phyloP scores from a whole-genome alignment of 2,113 vertebrate genomes.

The Meleagris gallopavo region DNA sequence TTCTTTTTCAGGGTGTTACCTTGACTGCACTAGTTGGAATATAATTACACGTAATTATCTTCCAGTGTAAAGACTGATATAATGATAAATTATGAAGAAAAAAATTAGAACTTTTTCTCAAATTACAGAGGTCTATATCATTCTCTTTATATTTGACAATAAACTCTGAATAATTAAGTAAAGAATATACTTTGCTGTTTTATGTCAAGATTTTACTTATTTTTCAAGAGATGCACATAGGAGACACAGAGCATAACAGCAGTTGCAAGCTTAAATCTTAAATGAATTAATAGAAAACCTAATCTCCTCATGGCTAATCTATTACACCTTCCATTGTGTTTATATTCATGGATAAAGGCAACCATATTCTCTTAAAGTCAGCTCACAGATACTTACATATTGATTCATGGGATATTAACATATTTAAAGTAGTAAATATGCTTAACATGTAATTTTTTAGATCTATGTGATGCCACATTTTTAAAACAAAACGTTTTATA shows the following conservation, averaged over 20 bases:
- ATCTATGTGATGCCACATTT: neutral
- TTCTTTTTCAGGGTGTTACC: neutral
- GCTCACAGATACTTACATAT: neutral
- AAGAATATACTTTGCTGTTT: neutral
- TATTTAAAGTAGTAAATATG: slow-evolving; percentile 33
- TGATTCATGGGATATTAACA: slow-evolving; percentile 42
- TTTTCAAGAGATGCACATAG: neutral
- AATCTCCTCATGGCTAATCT: neutral
- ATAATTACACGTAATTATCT: neutral
- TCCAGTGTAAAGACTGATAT: neutral
- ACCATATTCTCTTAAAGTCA: neutral
- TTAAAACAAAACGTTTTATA: neutral
- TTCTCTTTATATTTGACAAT: neutral
- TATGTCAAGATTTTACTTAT: neutral
- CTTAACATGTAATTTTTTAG: neutral
- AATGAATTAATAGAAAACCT: neutral
- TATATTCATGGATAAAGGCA: slow-evolving; percentile 36
- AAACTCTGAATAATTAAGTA: neutral
- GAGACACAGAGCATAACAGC: neutral
- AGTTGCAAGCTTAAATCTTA: neutral
- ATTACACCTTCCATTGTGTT: slow-evolving; percentile 14
- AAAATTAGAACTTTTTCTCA: neutral
- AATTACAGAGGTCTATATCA: neutral
- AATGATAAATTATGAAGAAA: neutral
- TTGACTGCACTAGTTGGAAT: neutral